A percentile compares a stretch with the other conserved stretches of the same genome.
phyloP scores from a whole-genome alignment of 1,140 invertebrate species.

The Drosophila gunungcola region DNA sequence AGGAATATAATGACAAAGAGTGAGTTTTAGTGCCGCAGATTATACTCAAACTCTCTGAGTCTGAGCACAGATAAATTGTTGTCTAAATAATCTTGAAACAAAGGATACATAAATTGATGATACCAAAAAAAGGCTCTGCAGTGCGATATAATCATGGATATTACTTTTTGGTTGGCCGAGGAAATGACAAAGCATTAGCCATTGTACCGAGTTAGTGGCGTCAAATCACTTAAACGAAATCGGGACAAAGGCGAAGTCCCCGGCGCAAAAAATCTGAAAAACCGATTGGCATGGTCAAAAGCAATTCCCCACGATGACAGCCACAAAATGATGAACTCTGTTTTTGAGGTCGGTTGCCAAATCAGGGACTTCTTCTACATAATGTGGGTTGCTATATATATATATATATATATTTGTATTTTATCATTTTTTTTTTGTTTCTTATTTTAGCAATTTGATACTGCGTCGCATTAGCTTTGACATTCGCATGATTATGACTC shows the following conservation, averaged over 20 bases:
- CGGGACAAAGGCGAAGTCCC: slow-evolving; percentile 55
- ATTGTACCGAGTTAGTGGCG: slow-evolving; percentile 58
- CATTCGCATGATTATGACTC: slow-evolving; percentile 76
- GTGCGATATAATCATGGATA: slow-evolving; percentile 17
- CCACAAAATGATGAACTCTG: slow-evolving; percentile 71
- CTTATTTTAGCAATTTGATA: slow-evolving; percentile 58
- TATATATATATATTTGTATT: slow-evolving; percentile 19
- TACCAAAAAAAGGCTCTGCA: slow-evolving; percentile 45
- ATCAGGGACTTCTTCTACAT: slow-evolving; percentile 34
- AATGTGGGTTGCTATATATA: slow-evolving; percentile 10
- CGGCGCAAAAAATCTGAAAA: slow-evolving; percentile 11
- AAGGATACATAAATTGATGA: slow-evolving; percentile 43
- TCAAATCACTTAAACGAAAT: slow-evolving; percentile 77
- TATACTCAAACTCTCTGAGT: slow-evolving; percentile 39
- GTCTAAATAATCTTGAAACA: slow-evolving; percentile 19
- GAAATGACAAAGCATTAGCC: slow-evolving; percentile 51
- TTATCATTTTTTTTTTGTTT: no score
- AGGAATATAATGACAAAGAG: neutral
- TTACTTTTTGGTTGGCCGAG: slow-evolving; percentile 31
- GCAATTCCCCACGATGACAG: slow-evolving; percentile 70
- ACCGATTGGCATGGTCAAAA: slow-evolving; percentile 42
- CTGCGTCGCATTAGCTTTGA: slow-evolving; percentile 72
- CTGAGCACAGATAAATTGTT: slow-evolving; percentile 50
- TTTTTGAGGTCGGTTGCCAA: slow-evolving; percentile 42
- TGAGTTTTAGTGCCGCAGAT: slow-evolving; percentile 26